Conservation (phyloP, 2,888 invertebrate genomes). For the Urechis unicinctus region DNA sequence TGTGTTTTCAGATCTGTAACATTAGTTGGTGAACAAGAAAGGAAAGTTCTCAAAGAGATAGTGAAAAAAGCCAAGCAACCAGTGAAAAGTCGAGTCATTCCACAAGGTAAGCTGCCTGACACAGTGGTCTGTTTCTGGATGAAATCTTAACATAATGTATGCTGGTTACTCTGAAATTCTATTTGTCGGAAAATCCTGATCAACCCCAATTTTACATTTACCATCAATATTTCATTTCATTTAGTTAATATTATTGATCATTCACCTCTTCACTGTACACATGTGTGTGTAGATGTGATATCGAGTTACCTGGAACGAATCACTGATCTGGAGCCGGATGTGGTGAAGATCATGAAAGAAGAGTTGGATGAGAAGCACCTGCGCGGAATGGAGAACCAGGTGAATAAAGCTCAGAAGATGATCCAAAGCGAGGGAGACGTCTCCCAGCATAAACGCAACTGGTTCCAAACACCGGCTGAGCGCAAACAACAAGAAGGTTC, state of each 20-base stretch:
- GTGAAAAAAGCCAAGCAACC: slow-evolving; percentile 78
- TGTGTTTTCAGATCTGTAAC: slow-evolving; percentile 66
- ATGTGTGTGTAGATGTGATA: slow-evolving; percentile 13
- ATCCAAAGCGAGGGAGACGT: slow-evolving; percentile 4
- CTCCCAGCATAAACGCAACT: slow-evolving; percentile 7
- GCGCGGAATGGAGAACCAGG: slow-evolving; percentile 77
- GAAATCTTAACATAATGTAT: no score
- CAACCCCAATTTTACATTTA: no score
- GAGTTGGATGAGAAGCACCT: slow-evolving; percentile 78
- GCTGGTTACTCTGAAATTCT: no score
- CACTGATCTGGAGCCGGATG: slow-evolving; percentile 65
- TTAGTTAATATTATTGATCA: no score
- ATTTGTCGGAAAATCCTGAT: no score
- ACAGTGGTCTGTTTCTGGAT: no score
- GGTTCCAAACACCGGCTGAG: slow-evolving; percentile 16
- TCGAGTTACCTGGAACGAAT: slow-evolving; percentile 8
- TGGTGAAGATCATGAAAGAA: slow-evolving; percentile 69
- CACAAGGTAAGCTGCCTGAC: slow-evolving; percentile 56
- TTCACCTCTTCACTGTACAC: no score
- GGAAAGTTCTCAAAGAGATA: slow-evolving; percentile 83
- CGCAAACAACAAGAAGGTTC: slow-evolving; percentile 11
- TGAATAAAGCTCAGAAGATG: slow-evolving; percentile 55
- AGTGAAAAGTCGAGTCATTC: slow-evolving; percentile 80
- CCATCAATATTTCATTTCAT: no score
- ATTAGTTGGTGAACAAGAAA: slow-evolving; percentile 86